Evolutionary conservation across 2,888 invertebrate species (phyloP), one percentile per base, ranked within the genome.

Genomic region (Lepidocyrtinus sp.): DNA sequence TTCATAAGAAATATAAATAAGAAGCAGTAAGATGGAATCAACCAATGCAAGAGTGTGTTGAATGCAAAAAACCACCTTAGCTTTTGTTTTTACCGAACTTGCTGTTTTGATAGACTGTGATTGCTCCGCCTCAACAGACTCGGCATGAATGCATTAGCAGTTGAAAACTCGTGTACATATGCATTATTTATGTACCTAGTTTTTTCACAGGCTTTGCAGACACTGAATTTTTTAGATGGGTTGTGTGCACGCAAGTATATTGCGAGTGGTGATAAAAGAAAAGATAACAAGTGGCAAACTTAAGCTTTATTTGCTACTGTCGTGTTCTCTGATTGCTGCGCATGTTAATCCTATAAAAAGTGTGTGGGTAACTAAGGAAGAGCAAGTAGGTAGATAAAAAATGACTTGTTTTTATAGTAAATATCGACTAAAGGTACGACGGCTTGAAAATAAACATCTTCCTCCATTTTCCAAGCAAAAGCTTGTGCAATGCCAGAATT

Each of bases 61-160:
- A 27, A 64, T 70, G 76, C 76, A 71, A 80, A 75, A 79, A 75
- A 74, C 80, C 74, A 74, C 74, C 74, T 61, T 69, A 45, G 19
- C 70, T 80, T 70, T 75, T 69, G 64, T 71, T 80, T 69, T 80
- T 46, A 64, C 65, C 59, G 65, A 80, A 75, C 75, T 75, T 71
- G 75, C 75, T 59, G 67, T 65, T 80, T 80, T 80, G 75, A 80
- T 75, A 80, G 75, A 74, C 74, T 74, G 12, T 62, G 70, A 80
- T 80, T 75, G 79, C 79, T 80, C 74, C 79, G 74, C 79, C 75
- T 80, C 59, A 65, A 72, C 24, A 1, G 50, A 36, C 12, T 5
- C 12, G 36, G 36, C 36, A 36, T n/a, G 50, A n/a, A 15, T 50
- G 50, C 50, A 50, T n/a, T n/a, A n/a, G n/a, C n/a, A n/a, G n/a